phyloP scores from a whole-genome alignment of 2,888 invertebrate species.

The Seira musarum region DNA sequence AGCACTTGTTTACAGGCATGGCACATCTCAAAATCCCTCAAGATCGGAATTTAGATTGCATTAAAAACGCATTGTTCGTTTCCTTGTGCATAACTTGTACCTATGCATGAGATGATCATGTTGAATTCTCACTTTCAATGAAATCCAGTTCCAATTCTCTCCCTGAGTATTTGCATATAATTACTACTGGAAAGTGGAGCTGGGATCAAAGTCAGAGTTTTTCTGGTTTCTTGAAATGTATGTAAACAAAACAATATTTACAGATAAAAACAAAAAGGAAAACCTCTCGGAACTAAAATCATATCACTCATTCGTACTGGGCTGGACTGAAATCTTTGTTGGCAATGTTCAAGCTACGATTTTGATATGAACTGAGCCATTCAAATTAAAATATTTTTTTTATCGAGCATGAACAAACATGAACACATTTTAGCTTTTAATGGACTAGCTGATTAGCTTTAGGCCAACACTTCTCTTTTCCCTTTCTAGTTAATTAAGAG shows the following conservation, averaged over 20 bases:
- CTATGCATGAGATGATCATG: neutral
- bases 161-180: neutral
- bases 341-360: too few relatives aligned
- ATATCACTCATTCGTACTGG: too few relatives aligned
- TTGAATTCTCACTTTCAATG: neutral
- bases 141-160: neutral
- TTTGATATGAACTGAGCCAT: neutral
- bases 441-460: slow-evolving; percentile 56
- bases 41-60: slow-evolving; percentile 28
- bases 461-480: slow-evolving; percentile 42
- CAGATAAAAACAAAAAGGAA: too few relatives aligned
- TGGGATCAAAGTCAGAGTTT: too few relatives aligned
- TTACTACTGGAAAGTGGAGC: neutral
- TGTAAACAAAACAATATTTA: too few relatives aligned
- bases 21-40: slow-evolving; percentile 8
- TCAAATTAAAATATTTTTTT: neutral
- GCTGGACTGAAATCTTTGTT: too few relatives aligned
- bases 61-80: neutral
- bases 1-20: slow-evolving; percentile 33
- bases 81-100: too few relatives aligned
- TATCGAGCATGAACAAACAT: slow-evolving; percentile 45
- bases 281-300: too few relatives aligned
- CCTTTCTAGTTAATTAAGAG: slow-evolving; percentile 53
- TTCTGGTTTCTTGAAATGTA: too few relatives aligned
- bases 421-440: slow-evolving; percentile 59